Base-by-base conservation (phyloP, 2,888 invertebrate genomes). In the Muschampia plurimacula region DNA sequence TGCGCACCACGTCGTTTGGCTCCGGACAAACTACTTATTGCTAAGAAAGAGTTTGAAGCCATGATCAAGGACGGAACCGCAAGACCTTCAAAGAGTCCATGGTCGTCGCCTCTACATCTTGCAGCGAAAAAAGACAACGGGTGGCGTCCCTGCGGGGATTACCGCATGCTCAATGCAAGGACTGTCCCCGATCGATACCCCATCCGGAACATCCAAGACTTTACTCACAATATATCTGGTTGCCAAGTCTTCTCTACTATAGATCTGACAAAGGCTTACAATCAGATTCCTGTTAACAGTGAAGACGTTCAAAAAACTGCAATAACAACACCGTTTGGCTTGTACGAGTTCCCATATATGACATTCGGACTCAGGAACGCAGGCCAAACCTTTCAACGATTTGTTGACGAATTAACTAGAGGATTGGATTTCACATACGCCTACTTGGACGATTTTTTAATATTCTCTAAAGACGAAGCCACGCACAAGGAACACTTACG, bases 391-490 rank as follows among this genome's bases (percentile, higher is more conserved):
- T 49, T 49, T 10, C 49, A 49, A 49, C n/a, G 49, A 10, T 49
- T 44, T n/a, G 41, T 52, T 22, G 83, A 88, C 60, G 78, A 81
- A 63, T 62, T 76, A 64, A 65, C 74, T 7, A 60, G 78, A 9
- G 78, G 76, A 10, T 71, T 79, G 9, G 73, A 75, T 8, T 78
- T 75, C 67, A 72, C 46, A 80, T 80, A 73, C 66, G 69, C 77
- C 0, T 89, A 87, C 67, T 70, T 88, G 0, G 86, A 88, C 44
- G 86, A 87, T 71, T 80, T 86, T 44, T 71, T 86, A 22, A 74
- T 78, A 9, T 77, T 78, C 67, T 81, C 83, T n/a, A 78, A 81
- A 2, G 44, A 74, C 13, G 28, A 66, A 15, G n/a, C 36, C 2
- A 22, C 69, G 32, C 80, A 80, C 63, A 63, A 76, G 41, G 57